phyloP scores from a whole-genome alignment of 2,797 vertebrate genomes.

The Pempheris klunzingeri region DNA sequence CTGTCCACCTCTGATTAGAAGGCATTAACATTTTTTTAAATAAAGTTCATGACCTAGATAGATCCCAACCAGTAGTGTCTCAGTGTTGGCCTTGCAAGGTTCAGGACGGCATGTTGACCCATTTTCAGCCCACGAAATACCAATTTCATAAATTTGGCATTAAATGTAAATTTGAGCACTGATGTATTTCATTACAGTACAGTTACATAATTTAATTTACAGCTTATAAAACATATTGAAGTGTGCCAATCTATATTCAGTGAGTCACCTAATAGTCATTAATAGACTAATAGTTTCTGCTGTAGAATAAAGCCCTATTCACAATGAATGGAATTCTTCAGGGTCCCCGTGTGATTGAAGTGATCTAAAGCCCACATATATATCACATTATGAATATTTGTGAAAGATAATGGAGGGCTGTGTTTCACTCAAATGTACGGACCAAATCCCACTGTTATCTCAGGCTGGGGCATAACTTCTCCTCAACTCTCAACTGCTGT shows the following conservation, averaged over 20 bases:
- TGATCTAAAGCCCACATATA: background rate
- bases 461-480: conserved; percentile 5
- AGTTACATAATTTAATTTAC: no score
- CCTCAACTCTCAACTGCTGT: background rate
- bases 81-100: no score
- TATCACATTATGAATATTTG: background rate
- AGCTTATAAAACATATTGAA: background rate
- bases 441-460: conserved; percentile 16
- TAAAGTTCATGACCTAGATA: no score
- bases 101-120: no score
- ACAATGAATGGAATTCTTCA: background rate
- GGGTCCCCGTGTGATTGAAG: background rate
- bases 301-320: background rate
- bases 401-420: background rate
- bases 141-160: no score
- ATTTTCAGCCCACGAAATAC: no score
- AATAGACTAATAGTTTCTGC: background rate
- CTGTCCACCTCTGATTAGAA: no score
- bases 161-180: no score
- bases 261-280: background rate
- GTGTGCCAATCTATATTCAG: background rate
- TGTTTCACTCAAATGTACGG: conserved; percentile 8
- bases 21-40: no score
- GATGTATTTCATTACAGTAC: no score
- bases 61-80: no score